These are phyloP conservation scores for Diploptera punctata DNA, from an alignment of 2,888 invertebrate genomes.

Conservation along the genomic window DNA sequence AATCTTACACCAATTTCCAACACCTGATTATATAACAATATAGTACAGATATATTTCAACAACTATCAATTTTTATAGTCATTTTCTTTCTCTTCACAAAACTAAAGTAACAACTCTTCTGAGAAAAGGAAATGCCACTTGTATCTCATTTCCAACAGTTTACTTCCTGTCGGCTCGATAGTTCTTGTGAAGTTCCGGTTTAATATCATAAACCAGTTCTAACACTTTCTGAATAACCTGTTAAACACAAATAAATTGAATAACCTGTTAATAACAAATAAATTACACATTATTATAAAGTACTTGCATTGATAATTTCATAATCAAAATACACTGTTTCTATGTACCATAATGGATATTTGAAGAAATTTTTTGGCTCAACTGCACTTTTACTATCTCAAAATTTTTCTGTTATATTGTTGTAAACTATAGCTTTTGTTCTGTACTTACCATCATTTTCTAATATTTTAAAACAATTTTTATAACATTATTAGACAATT, in stretches of 20 bases:
- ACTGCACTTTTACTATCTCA: too few relatives aligned
- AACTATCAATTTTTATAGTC: conserved; percentile 1
- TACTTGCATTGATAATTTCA: too few relatives aligned
- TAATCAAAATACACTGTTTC: too few relatives aligned
- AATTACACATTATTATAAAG: too few relatives aligned
- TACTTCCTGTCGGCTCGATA: conserved; percentile 59
- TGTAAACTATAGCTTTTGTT: too few relatives aligned
- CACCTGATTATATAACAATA: conserved; percentile 10
- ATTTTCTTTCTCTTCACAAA: not conserved
- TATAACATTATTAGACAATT: too few relatives aligned
- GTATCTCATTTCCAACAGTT: not conserved
- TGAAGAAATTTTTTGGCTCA: too few relatives aligned
- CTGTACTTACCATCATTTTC: too few relatives aligned
- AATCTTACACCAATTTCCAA: conserved; percentile 17
- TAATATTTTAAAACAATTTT: too few relatives aligned
- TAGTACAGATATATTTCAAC: conserved; percentile 5
- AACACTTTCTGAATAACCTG: conserved; percentile 82
- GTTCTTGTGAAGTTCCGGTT: conserved; percentile 92
- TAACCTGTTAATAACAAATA: too few relatives aligned
- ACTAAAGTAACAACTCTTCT: not conserved
- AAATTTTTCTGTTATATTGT: too few relatives aligned
- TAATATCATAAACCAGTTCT: conserved; percentile 87
- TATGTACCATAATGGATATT: too few relatives aligned
- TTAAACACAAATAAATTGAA: conserved; percentile 48
- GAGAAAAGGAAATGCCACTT: not conserved